Conservation (phyloP, 2,888 invertebrate genomes). For the Habrosyne pyritoides region DNA sequence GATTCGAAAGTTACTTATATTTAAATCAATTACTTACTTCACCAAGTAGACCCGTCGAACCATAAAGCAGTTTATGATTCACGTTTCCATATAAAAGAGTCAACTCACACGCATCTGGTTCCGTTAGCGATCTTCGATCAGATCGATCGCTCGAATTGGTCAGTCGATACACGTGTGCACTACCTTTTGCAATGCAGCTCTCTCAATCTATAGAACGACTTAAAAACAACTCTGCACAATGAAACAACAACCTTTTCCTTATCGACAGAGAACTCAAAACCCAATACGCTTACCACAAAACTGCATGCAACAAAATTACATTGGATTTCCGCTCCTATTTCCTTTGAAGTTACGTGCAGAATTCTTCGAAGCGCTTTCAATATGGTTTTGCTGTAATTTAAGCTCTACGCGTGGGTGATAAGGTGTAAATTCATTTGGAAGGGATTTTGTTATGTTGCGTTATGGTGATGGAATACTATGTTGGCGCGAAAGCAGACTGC, state of each 20-base stretch:
- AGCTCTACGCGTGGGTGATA: conserved; percentile 5
- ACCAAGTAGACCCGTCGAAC: not conserved
- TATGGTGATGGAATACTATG: conserved; percentile 11
- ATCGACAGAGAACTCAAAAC: not conserved
- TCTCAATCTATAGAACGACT: conserved; percentile 17
- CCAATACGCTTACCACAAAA: not conserved
- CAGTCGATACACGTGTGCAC: conserved; percentile 60
- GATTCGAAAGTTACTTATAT: not conserved
- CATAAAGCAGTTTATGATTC: conserved; percentile 7
- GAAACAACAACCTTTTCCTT: not conserved
- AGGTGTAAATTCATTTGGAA: conserved; percentile 21
- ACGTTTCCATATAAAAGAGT: conserved; percentile 26
- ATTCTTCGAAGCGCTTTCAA: conserved; percentile 16
- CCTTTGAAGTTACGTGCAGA: conserved; percentile 3
- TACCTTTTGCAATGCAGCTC: conserved; percentile 50
- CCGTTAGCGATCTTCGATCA: conserved; percentile 66
- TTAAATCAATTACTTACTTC: not conserved
- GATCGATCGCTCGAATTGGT: conserved; percentile 50
- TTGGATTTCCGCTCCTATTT: not conserved
- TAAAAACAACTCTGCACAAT: conserved; percentile 12
- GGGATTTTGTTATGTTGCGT: conserved; percentile 18
- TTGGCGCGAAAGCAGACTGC: conserved; percentile 54
- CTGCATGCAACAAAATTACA: not conserved
- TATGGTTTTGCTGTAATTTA: conserved; percentile 16
- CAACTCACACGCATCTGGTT: conserved; percentile 50